A percentile compares a stretch with the other conserved stretches of the same genome.
Conservation (phyloP, 2,797 vertebrate species). For the Acanthurus lineatus region DNA sequence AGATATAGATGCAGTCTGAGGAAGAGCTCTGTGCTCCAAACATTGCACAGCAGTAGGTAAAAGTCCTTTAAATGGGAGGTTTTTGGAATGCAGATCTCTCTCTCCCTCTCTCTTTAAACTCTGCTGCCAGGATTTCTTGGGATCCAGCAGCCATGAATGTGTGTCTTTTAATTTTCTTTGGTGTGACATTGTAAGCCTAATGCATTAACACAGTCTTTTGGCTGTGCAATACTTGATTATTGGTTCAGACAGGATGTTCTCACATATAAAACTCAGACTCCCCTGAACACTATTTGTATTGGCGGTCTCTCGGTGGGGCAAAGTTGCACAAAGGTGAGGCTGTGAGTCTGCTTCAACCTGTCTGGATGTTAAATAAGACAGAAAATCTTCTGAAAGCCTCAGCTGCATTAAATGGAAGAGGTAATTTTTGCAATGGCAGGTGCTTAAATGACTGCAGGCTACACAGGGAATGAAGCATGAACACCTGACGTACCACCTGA, state of each 20-base stretch:
- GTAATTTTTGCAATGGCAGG: too few relatives aligned
- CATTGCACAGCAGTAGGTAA: too few relatives aligned
- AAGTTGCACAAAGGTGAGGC: constrained; percentile 1
- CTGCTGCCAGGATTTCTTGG: too few relatives aligned
- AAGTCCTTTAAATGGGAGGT: too few relatives aligned
- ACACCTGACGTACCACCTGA: not conserved
- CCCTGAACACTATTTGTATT: not conserved
- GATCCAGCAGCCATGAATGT: too few relatives aligned
- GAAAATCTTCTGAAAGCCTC: not conserved
- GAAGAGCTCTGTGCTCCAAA: too few relatives aligned
- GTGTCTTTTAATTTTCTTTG: too few relatives aligned
- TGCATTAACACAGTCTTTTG: too few relatives aligned
- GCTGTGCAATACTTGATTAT: not conserved
- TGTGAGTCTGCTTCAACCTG: not conserved
- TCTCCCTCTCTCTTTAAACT: too few relatives aligned
- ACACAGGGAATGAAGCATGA: not conserved
- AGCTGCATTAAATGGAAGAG: not conserved
- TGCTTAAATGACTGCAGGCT: not conserved
- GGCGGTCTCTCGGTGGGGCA: not conserved
- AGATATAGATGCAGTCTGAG: too few relatives aligned
- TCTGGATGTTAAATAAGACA: not conserved
- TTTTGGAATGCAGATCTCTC: too few relatives aligned
- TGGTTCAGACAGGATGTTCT: not conserved
- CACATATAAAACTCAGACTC: not conserved
- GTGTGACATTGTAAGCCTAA: too few relatives aligned